phyloP scores from a whole-genome alignment of 2,797 vertebrate genomes.

The Glyptemys insculpta region DNA sequence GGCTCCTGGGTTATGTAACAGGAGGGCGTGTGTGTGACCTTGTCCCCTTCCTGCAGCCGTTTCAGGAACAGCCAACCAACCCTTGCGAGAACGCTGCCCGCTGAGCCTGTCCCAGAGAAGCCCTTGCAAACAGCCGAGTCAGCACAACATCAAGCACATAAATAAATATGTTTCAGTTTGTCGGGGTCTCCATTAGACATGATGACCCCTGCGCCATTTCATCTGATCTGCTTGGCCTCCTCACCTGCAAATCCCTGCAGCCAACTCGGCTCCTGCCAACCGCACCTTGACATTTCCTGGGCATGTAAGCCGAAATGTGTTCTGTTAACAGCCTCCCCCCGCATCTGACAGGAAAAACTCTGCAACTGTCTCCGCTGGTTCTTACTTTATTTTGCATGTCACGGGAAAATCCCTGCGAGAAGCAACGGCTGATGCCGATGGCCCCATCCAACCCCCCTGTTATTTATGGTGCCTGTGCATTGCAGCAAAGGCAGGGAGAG shows the following conservation, averaged over 20 bases:
- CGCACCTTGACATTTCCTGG: neutral
- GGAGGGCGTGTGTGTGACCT: neutral
- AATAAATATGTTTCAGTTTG: neutral
- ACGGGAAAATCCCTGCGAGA: neutral
- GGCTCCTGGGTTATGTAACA: neutral
- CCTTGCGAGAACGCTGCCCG: neutral
- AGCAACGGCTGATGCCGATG: neutral
- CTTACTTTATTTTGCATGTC: neutral
- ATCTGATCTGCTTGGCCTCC: neutral
- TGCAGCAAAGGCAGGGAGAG: neutral
- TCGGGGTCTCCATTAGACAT: neutral
- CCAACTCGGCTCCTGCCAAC: neutral
- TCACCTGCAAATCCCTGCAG: neutral
- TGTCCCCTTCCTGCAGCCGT: neutral
- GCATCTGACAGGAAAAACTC: neutral
- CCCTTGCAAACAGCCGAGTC: accelerated
- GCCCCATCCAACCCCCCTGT: neutral
- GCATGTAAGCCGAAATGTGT: neutral
- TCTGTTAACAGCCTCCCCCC: neutral
- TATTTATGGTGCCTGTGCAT: neutral
- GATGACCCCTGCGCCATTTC: neutral
- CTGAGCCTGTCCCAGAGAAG: accelerated
- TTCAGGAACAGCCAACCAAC: neutral
- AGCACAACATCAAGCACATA: neutral
- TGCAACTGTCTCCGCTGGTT: neutral